A percentile compares a stretch with the other conserved stretches of the same genome.
These are phyloP conservation scores for Clusia tigrina DNA, from an alignment of 2,888 invertebrate genomes.

Conservation along the genomic window DNA sequence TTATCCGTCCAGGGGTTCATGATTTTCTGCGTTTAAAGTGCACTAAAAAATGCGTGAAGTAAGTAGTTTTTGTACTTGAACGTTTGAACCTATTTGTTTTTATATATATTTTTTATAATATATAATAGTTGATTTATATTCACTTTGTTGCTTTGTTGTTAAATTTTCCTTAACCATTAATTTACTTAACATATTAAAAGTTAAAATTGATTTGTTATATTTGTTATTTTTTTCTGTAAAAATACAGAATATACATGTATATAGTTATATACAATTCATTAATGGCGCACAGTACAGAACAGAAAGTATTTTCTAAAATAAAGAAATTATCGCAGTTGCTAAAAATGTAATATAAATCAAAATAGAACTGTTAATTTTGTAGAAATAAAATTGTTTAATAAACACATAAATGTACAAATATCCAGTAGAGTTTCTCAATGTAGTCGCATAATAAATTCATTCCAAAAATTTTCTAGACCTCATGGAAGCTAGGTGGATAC, in stretches of 20 bases:
- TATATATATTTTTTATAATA: constrained; percentile 10
- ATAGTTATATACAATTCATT: too few relatives aligned
- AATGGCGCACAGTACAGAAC: constrained; percentile 11
- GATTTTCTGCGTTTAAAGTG: constrained; percentile 22
- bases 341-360: constrained; percentile 38
- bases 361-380: constrained; percentile 49
- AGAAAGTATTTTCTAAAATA: constrained; percentile 27
- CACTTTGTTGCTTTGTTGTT: constrained; percentile 5
- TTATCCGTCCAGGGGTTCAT: constrained; percentile 54
- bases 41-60: background rate
- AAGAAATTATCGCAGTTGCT: constrained; percentile 30
- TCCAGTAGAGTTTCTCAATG: too few relatives aligned
- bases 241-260: background rate
- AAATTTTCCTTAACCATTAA: background rate
- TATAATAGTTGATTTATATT: constrained; percentile 33
- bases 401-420: constrained; percentile 43
- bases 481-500: too few relatives aligned
- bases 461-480: too few relatives aligned
- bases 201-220: background rate
- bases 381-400: constrained; percentile 50
- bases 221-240: constrained; percentile 6
- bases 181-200: background rate
- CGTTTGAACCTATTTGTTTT: background rate
- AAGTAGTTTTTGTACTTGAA: background rate
- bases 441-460: too few relatives aligned